Evolutionary conservation across 2,797 vertebrate species (phyloP).

Genomic region (Nyctalus aviator): DNA sequence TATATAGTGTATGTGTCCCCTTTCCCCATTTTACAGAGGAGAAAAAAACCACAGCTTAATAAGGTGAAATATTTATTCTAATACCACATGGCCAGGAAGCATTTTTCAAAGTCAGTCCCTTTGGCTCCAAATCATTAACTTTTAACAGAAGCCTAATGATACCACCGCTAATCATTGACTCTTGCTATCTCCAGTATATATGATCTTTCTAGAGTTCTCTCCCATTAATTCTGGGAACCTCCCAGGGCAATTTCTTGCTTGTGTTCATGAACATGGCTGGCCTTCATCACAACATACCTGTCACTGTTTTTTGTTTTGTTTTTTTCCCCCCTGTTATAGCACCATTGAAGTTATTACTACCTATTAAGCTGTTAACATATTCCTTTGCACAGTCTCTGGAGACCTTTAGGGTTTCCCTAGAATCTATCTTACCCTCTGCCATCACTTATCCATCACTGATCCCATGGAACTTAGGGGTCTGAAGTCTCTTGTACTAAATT

Average conservation of each 20-base stretch:
- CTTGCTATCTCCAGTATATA: neutral
- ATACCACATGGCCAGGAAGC: neutral
- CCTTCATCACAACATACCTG: neutral
- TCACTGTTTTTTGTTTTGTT: neutral
- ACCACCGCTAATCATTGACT: neutral
- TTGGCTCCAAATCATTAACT: neutral
- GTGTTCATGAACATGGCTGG: neutral
- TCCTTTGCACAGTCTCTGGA: neutral
- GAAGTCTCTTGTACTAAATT: neutral
- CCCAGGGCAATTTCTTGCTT: neutral
- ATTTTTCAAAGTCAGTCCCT: neutral
- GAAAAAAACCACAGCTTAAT: neutral
- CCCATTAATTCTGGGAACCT: neutral
- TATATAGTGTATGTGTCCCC: neutral
- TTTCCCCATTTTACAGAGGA: neutral
- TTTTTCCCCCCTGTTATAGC: neutral
- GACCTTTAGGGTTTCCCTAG: neutral
- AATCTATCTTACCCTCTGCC: neutral
- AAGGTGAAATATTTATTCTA: neutral
- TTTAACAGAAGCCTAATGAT: neutral
- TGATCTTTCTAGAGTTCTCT: neutral
- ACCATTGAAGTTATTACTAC: neutral
- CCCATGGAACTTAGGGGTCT: too few species aligned
- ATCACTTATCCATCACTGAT: neutral
- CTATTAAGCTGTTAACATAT: neutral